Percentiles rank a stretch among this genome's conserved stretches.
Conservation (phyloP, 30 jellyfish, hydroid and myxozoan genomes). For the Phacellophora camtschatica region DNA sequence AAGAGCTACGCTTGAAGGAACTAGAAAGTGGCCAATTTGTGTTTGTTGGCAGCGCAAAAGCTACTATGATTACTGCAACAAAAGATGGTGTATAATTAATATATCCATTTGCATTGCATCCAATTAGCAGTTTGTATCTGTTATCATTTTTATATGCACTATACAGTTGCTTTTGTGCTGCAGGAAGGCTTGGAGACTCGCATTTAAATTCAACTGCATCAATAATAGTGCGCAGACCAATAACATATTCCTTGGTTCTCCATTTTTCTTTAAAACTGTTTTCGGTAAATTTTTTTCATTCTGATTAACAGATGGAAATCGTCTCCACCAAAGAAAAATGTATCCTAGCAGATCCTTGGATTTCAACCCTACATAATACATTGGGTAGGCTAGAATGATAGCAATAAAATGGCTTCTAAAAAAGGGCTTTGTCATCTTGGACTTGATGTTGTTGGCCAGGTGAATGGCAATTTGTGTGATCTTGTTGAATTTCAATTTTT, state of each 20-base stretch:
- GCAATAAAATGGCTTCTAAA: background rate
- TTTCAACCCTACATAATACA: background rate
- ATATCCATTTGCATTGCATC: too few species aligned
- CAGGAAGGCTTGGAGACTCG: slow-evolving; percentile 18
- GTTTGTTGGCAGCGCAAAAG: background rate
- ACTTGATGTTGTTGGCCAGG: background rate
- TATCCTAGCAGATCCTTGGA: background rate
- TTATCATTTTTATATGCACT: slow-evolving; percentile 4
- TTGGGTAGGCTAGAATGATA: background rate
- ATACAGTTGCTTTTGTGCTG: slow-evolving; percentile 13
- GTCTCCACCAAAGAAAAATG: background rate
- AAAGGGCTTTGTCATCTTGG: background rate
- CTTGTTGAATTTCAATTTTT: too few species aligned
- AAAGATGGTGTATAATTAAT: slow-evolving; percentile 22
- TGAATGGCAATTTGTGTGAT: background rate
- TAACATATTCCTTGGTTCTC: background rate
- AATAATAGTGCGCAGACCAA: background rate
- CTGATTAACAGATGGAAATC: background rate
- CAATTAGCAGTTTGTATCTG: background rate
- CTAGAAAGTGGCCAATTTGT: background rate
- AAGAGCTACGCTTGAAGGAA: background rate
- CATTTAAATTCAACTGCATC: slow-evolving; percentile 8
- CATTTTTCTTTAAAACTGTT: background rate
- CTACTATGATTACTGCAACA: slow-evolving; percentile 3
- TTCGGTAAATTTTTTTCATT: slow-evolving; percentile 3